A percentile compares a stretch with the other conserved stretches of the same genome.
Evolutionary conservation across 2,797 vertebrate species (phyloP).

Genomic region (Spinibarbus caldwelli): DNA sequence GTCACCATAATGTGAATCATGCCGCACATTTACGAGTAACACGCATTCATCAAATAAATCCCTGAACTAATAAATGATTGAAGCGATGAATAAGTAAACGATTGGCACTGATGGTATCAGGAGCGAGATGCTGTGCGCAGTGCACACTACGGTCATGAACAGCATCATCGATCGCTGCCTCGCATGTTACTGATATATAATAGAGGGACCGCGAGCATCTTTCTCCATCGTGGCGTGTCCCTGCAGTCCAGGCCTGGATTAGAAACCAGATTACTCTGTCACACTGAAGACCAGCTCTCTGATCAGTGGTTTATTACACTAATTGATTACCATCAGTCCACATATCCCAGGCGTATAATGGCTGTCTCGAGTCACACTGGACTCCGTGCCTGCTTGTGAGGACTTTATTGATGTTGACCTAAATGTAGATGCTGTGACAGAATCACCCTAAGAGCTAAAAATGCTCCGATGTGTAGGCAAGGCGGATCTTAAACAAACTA

Average conservation of each 20-base stretch:
- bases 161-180: conserved; percentile 51
- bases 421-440: conserved; percentile 32
- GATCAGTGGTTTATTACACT: conserved; percentile 53
- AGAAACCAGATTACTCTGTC: conserved; percentile 56
- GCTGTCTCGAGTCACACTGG: neutral
- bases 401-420: conserved; percentile 26
- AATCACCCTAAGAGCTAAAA: conserved; percentile 7
- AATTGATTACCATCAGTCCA: conserved; percentile 49
- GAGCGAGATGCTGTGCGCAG: conserved; percentile 45
- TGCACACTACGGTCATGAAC: conserved; percentile 43
- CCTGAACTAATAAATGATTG: conserved; percentile 54
- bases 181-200: conserved; percentile 50
- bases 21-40: conserved; percentile 39
- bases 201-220: too few relatives aligned
- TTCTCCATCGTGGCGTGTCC: conserved; percentile 14
- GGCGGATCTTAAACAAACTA: neutral
- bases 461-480: neutral
- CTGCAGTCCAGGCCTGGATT: conserved; percentile 48
- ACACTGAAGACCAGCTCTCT: conserved; percentile 38
- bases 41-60: conserved; percentile 43
- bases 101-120: conserved; percentile 48
- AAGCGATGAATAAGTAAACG: conserved; percentile 57
- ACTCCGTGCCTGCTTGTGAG: neutral
- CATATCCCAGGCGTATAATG: conserved; percentile 12
- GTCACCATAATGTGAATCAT: too few relatives aligned